Conservation (phyloP, 1,140 invertebrate genomes). For the Macrotrachela quadricornifera region DNA sequence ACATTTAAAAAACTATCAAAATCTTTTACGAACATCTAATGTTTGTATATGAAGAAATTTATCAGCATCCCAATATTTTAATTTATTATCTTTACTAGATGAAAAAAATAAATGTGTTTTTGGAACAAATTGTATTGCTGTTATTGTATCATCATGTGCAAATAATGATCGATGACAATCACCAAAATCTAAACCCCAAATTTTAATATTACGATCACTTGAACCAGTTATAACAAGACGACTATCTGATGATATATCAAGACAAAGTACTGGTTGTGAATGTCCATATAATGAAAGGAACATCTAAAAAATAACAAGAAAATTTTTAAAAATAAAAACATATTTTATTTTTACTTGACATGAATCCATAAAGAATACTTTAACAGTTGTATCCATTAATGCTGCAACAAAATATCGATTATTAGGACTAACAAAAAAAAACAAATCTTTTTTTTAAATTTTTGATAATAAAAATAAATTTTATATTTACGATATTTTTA, state of each 20-base stretch:
- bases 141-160: conserved; percentile 83
- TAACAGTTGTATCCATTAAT: conserved; percentile 72
- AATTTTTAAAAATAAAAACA: not conserved
- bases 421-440: conserved; percentile 45
- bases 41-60: conserved; percentile 70
- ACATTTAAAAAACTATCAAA: not conserved
- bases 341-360: conserved; percentile 48
- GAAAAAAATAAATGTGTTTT: conserved; percentile 81
- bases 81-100: conserved; percentile 65
- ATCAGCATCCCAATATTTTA: conserved; percentile 93
- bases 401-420: conserved; percentile 66
- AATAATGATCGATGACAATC: conserved; percentile 53
- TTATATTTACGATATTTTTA: conserved; percentile 34
- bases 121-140: conserved; percentile 61
- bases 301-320: conserved; percentile 41
- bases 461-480: not conserved
- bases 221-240: conserved; percentile 73
- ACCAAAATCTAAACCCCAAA: conserved; percentile 96
- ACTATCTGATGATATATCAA: conserved; percentile 82
- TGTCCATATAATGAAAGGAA: conserved; percentile 87
- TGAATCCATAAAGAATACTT: conserved; percentile 78
- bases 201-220: conserved; percentile 77
- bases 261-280: conserved; percentile 68
- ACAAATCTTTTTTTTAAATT: not conserved
- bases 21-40: conserved; percentile 41